A percentile compares a stretch with the other conserved stretches of the same genome.
These are phyloP conservation scores for Heliocidaris tuberculata DNA, from an alignment of 35 echinoderm and acorn worm genomes.

Conservation along the genomic window DNA sequence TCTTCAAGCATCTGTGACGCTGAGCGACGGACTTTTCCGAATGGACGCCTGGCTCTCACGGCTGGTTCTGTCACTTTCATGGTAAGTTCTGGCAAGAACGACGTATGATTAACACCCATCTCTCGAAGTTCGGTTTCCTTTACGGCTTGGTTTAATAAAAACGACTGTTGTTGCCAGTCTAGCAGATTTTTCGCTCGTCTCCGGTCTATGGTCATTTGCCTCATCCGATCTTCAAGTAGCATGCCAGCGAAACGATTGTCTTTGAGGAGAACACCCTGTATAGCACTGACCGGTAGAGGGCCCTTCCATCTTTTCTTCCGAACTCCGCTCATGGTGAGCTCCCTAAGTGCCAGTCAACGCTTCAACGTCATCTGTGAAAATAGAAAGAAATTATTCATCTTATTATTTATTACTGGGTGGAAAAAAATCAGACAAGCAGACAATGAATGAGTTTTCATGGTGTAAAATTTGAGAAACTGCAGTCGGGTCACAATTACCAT, in stretches of 20 bases:
- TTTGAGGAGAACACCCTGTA: conserved; percentile 50
- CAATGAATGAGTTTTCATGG: too few relatives aligned
- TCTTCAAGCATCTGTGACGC: conserved; percentile 60
- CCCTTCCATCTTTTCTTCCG: conserved; percentile 61
- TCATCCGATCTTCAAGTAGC: conserved; percentile 49
- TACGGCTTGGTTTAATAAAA: conserved; percentile 72
- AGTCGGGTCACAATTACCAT: too few relatives aligned
- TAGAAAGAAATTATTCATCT: neutral
- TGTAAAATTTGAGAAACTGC: too few relatives aligned
- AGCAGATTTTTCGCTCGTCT: conserved; percentile 59
- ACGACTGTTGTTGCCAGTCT: conserved; percentile 76
- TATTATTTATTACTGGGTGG: too few relatives aligned
- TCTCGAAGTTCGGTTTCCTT: conserved; percentile 90
- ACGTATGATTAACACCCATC: conserved; percentile 73
- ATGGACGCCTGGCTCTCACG: conserved; percentile 64
- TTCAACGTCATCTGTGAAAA: neutral
- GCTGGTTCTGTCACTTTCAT: conserved; percentile 85
- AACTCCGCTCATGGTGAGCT: conserved; percentile 23
- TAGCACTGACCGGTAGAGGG: conserved; percentile 60
- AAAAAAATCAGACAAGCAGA: too few relatives aligned
- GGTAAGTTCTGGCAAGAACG: conserved; percentile 79
- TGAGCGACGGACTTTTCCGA: conserved; percentile 47
- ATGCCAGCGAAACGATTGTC: conserved; percentile 62
- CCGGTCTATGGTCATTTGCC: conserved; percentile 51
- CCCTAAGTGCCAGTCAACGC: neutral